These are phyloP conservation scores for Rhopalosiphum padi DNA, from an alignment of 1,140 invertebrate genomes.

Conservation along the genomic window DNA sequence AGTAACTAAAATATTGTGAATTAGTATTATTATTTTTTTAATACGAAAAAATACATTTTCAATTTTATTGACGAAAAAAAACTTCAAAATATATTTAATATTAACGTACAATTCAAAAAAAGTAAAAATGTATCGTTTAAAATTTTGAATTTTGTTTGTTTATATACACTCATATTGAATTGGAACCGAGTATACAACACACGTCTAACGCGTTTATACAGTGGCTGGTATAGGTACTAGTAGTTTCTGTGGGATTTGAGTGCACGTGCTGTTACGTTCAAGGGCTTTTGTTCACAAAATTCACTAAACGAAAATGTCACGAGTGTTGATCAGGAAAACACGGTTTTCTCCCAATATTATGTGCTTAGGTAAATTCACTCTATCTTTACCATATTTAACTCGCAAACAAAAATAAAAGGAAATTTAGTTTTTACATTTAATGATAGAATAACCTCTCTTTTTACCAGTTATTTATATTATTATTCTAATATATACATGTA, in stretches of 20 bases:
- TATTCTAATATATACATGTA: not conserved
- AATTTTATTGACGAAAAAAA: not conserved
- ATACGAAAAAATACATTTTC: not conserved
- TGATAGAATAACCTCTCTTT: not conserved
- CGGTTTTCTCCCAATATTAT: not conserved
- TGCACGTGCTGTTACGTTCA: not conserved
- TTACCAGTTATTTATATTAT: not conserved
- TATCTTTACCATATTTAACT: not conserved
- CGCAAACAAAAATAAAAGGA: not conserved
- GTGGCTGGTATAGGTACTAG: not conserved
- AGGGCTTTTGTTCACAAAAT: not conserved
- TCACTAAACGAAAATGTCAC: slow-evolving; percentile 15
- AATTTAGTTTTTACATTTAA: not conserved
- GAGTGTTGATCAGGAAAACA: not conserved
- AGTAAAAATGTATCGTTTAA: not conserved
- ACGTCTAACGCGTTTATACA: not conserved
- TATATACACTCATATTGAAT: not conserved
- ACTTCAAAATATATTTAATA: not conserved
- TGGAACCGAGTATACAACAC: not conserved
- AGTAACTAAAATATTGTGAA: not conserved
- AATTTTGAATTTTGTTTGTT: not conserved
- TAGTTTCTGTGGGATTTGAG: slow-evolving; percentile 8
- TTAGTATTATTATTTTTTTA: not conserved
- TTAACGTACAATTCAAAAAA: not conserved
- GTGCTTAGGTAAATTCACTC: not conserved